Conservation (phyloP, 1,140 invertebrate genomes). For the Nasonia vitripennis region DNA sequence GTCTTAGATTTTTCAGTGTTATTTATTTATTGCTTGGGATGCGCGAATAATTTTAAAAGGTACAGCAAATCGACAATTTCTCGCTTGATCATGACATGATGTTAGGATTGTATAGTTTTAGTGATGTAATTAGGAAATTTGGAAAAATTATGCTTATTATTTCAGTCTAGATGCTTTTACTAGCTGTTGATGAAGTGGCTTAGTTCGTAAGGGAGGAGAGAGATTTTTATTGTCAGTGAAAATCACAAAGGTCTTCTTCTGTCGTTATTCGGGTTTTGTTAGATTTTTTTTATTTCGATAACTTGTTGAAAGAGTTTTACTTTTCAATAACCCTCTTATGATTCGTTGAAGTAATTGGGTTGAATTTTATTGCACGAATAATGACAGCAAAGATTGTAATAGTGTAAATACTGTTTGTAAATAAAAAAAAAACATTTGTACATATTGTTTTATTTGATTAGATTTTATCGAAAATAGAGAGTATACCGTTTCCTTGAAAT, state of each 20-base stretch:
- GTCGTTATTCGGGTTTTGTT: neutral
- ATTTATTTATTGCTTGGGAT: neutral
- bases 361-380: conserved; percentile 7
- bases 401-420: conserved; percentile 47
- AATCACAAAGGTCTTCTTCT: neutral
- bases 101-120: neutral
- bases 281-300: neutral
- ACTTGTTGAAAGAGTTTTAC: neutral
- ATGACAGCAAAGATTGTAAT: conserved; percentile 31
- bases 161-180: neutral
- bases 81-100: neutral
- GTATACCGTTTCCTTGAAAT: neutral
- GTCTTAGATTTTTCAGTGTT: neutral
- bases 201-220: neutral
- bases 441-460: conserved; percentile 21
- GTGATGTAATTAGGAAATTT: neutral
- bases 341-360: neutral
- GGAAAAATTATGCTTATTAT: neutral
- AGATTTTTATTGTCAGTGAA: neutral
- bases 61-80: neutral
- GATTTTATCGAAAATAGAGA: conserved; percentile 38
- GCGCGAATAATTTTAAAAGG: neutral
- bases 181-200: neutral
- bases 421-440: conserved; percentile 37
- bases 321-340: neutral